Evolutionary conservation across 2,888 invertebrate species (phyloP), one percentile per base, ranked within the genome.

Genomic region (Pilophorus perplexus): DNA sequence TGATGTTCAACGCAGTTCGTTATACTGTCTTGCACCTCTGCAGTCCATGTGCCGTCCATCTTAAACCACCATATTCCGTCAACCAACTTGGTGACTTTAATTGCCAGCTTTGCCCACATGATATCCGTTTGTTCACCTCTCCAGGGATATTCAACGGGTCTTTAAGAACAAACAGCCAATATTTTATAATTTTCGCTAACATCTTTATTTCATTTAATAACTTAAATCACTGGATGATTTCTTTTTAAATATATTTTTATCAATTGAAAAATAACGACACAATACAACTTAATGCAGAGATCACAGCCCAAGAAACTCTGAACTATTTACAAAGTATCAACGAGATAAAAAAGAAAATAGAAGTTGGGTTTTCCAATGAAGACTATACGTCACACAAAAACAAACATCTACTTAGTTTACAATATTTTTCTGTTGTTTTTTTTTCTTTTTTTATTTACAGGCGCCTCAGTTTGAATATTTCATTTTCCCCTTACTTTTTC

Each of bases 231-330:
- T 72, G 72, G 71, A 72, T 71, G 72, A 72, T 72, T 72, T 72
- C 62, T 69, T 67, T 67, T 68, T 64, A 65, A 57, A 64, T 68
- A 64, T 68, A 64, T 72, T 71, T 72, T 72, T 71, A 71, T 72
- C 71, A 71, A 72, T 72, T 71, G 71, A 72, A 72, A 72, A 72
- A 72, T 72, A 72, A 72, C 72, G 71, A 72, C 71, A 73, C 72
- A 71, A 71, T 73, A 72, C 71, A 73, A 72, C 73, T 72, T 72
- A 74, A 74, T 73, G 73, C 74, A 73, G 73, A 73, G 72, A 73
- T 74, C 74, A 74, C 74, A 74, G 74, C 74, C 74, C 73, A 73
- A 72, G 72, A 73, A 73, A 72, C 71, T 71, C 72, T 70, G 71
- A 72, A 72, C 69, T 72, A 71, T 71, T 71, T 71, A 71, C 72